phyloP scores from a whole-genome alignment of 2,797 vertebrate species.

The Manis crassicaudata region DNA sequence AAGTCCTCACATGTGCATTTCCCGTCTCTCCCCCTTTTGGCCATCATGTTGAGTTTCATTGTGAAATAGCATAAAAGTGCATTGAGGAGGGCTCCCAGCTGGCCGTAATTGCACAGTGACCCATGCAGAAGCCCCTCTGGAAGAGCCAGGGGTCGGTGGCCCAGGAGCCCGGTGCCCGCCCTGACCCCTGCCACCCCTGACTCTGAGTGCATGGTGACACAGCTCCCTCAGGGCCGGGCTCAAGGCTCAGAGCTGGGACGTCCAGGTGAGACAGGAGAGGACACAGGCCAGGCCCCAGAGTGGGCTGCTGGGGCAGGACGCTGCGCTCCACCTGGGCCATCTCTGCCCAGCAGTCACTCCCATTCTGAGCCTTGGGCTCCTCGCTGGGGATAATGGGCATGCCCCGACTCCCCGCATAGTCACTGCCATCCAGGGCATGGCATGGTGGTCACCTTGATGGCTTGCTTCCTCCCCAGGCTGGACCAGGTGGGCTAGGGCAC shows the following conservation, averaged over 20 bases:
- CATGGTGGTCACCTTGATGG: rapidly evolving
- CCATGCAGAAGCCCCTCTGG: neutral
- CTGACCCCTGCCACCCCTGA: neutral
- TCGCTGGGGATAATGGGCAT: rapidly evolving
- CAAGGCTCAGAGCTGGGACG: neutral
- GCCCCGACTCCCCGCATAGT: rapidly evolving
- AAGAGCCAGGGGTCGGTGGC: neutral
- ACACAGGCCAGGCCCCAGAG: neutral
- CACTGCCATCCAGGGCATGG: rapidly evolving
- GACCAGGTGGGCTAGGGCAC: neutral
- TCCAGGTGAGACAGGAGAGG: rapidly evolving
- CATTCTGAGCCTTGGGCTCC: neutral
- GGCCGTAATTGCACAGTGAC: rapidly evolving
- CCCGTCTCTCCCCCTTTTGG: rapidly evolving
- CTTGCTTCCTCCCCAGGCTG: rapidly evolving
- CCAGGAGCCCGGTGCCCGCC: neutral
- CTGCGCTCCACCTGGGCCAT: neutral
- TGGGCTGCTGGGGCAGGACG: rapidly evolving
- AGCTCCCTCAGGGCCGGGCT: rapidly evolving
- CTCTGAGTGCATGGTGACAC: rapidly evolving
- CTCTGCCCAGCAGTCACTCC: neutral
- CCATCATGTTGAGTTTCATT: rapidly evolving
- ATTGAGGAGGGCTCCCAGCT: rapidly evolving
- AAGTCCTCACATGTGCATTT: rapidly evolving
- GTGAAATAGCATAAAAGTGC: rapidly evolving